Evolutionary conservation across 2,113 vertebrate genomes (phyloP).

Genomic region (Montifringilla adamsi): DNA sequence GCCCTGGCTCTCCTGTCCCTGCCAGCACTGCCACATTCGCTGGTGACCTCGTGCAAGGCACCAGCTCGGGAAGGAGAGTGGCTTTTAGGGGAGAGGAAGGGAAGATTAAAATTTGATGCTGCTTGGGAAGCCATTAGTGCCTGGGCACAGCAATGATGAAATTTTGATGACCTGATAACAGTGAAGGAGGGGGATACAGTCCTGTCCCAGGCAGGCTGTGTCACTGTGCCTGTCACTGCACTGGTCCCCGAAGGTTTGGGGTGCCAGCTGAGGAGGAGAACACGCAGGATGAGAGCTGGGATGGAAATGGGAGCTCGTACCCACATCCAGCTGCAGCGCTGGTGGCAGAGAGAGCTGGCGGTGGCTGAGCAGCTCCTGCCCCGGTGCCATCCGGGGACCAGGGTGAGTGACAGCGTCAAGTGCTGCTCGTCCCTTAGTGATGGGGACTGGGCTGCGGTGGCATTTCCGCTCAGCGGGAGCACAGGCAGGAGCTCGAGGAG

Average conservation of each 20-base stretch:
- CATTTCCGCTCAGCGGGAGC: background rate
- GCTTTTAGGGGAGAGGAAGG: constrained; percentile 33
- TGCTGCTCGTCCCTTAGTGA: background rate
- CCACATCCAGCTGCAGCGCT: background rate
- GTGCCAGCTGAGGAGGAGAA: background rate
- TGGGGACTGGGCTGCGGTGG: background rate
- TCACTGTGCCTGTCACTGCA: fast-evolving
- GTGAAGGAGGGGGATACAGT: background rate
- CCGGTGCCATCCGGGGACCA: background rate
- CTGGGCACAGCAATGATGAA: constrained; percentile 49
- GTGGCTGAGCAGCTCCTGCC: background rate
- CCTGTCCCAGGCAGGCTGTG: background rate
- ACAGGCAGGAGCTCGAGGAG: background rate
- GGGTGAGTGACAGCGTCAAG: background rate
- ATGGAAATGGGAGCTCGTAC: background rate
- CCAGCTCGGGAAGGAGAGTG: background rate
- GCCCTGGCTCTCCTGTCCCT: background rate
- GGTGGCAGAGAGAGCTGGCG: background rate
- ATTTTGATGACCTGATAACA: constrained; percentile 58
- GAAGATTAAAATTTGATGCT: constrained; percentile 65
- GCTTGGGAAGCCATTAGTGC: constrained; percentile 66
- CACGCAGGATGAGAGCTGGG: background rate
- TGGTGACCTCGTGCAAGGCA: background rate
- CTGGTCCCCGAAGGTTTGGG: background rate
- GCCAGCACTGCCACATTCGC: background rate